Conservation (phyloP, 2,888 invertebrate genomes). For the Acanthosoma haemorrhoidale region DNA sequence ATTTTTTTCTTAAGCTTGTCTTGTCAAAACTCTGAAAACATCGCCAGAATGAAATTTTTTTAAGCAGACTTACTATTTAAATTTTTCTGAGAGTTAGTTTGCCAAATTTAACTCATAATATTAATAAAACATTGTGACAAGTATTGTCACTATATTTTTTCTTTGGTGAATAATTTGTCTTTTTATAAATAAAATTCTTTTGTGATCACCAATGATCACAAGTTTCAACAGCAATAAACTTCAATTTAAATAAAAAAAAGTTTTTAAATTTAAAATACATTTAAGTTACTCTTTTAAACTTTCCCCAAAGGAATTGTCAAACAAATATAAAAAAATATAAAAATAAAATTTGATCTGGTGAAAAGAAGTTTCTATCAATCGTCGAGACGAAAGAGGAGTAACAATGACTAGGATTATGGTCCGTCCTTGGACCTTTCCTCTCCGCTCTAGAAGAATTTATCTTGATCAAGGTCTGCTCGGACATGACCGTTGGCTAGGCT, state of each 20-base stretch:
- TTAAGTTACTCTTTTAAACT: background rate
- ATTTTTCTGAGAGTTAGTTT: too few species aligned
- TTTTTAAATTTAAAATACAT: background rate
- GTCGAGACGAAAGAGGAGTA: background rate
- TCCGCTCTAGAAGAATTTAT: slow-evolving; percentile 53
- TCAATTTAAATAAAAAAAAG: background rate
- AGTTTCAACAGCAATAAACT: background rate
- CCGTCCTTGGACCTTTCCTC: background rate
- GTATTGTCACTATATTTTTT: too few species aligned
- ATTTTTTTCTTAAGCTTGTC: too few species aligned
- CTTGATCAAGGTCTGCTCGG: slow-evolving; percentile 56
- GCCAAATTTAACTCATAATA: too few species aligned
- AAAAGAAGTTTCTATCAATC: background rate
- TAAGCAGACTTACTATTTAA: too few species aligned
- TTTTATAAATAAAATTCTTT: background rate
- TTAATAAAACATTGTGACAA: too few species aligned
- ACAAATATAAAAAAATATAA: slow-evolving; percentile 23
- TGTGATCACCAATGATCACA: background rate
- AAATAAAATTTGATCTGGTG: slow-evolving; percentile 8
- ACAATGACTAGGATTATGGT: slow-evolving; percentile 9
- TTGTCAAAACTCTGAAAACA: too few species aligned
- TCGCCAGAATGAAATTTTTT: too few species aligned
- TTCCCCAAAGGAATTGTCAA: background rate
- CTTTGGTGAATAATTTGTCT: background rate
- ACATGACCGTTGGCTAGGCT: slow-evolving; percentile 57